Conservation (phyloP, 2,797 vertebrate species). For the Spatula clypeata region DNA sequence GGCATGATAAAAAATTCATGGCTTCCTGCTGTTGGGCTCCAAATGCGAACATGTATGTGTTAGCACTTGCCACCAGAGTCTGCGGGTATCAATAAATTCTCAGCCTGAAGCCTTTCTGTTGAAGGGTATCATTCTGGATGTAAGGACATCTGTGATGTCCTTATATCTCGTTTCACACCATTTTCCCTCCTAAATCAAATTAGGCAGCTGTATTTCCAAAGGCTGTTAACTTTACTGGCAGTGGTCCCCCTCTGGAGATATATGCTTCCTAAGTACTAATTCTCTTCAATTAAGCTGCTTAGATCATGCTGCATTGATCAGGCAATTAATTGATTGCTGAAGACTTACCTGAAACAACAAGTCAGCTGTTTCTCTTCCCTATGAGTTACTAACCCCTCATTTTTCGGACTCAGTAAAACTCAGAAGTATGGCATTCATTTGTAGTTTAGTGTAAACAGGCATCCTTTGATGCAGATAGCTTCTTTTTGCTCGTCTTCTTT, state of each 20-base stretch:
- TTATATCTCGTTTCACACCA: conserved; percentile 32
- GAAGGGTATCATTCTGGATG: conserved; percentile 44
- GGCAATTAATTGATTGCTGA: conserved; percentile 79
- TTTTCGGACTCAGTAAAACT: not conserved
- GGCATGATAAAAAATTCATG: conserved; percentile 34
- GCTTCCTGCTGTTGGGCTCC: not conserved
- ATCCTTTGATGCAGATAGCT: not conserved
- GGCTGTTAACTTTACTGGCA: conserved; percentile 49
- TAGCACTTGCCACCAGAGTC: not conserved
- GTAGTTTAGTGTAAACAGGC: not conserved
- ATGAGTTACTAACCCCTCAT: not conserved
- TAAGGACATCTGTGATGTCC: conserved; percentile 51
- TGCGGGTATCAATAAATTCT: conserved; percentile 1
- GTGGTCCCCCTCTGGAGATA: not conserved
- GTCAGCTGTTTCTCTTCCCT: conserved; percentile 69
- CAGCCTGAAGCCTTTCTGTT: conserved; percentile 15
- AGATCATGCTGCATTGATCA: conserved; percentile 77
- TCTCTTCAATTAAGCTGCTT: conserved; percentile 74
- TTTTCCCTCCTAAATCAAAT: conserved; percentile 52
- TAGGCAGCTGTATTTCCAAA: conserved; percentile 35
- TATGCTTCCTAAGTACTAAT: conserved; percentile 65
- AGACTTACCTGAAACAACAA: conserved; percentile 64
- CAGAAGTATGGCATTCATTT: not conserved
- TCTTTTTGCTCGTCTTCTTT: not conserved
- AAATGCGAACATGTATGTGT: not conserved